Evolutionary conservation across 2,113 vertebrate genomes (phyloP).

Genomic region (Anolis sagrei): DNA sequence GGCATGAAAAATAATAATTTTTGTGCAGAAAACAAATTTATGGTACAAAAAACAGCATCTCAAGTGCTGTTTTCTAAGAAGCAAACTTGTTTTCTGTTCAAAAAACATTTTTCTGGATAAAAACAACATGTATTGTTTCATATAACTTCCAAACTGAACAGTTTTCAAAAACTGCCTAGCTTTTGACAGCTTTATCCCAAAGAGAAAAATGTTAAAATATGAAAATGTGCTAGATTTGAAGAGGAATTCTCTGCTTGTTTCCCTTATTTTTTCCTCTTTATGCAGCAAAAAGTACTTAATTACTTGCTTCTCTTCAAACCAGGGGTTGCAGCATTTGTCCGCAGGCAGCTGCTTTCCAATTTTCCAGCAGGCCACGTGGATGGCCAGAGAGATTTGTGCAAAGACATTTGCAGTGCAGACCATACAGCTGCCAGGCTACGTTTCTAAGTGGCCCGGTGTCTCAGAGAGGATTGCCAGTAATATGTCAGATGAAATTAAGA

Average conservation of each 20-base stretch:
- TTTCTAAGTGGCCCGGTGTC: not conserved
- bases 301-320: not conserved
- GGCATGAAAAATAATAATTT: too few species aligned
- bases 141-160: too few species aligned
- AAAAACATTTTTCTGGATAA: too few species aligned
- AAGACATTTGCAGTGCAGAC: constrained; percentile 29
- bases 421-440: constrained; percentile 28
- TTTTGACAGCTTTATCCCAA: too few species aligned
- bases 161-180: too few species aligned
- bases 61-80: too few species aligned
- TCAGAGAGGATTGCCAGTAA: not conserved
- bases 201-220: too few species aligned
- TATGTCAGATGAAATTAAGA: not conserved
- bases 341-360: not conserved
- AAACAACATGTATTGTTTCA: too few species aligned
- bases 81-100: too few species aligned
- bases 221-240: constrained; percentile 14
- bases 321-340: not conserved
- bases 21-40: too few species aligned
- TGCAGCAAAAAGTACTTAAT: not conserved
- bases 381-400: constrained; percentile 35
- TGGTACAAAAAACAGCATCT: too few species aligned
- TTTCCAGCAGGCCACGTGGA: constrained; percentile 5
- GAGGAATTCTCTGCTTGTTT: not conserved
- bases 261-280: not conserved